Conservation (phyloP, 2,797 vertebrate genomes). For the Rhinoraja longicauda region DNA sequence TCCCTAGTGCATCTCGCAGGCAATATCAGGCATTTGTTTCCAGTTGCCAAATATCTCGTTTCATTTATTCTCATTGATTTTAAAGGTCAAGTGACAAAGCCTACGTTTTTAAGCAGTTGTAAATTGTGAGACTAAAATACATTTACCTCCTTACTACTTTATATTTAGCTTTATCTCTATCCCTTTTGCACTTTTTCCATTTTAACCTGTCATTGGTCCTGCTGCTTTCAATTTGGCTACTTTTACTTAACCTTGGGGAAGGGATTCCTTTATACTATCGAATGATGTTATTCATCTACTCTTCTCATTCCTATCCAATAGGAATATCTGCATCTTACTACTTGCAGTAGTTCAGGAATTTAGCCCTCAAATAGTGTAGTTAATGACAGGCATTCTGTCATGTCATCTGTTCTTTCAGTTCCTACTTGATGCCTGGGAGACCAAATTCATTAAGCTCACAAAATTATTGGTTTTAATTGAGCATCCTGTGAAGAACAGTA, state of each 20-base stretch:
- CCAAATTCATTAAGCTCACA: neutral
- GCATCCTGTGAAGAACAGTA: neutral
- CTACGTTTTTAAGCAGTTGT: neutral
- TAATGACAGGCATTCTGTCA: neutral
- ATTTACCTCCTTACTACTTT: neutral
- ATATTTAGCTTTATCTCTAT: neutral
- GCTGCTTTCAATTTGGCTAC: neutral
- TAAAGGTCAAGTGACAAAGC: conserved; percentile 31
- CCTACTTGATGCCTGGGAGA: neutral
- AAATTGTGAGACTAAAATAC: neutral
- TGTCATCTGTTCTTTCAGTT: neutral
- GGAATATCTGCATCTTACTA: neutral
- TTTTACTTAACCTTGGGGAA: neutral
- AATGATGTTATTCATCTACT: neutral
- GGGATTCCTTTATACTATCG: neutral
- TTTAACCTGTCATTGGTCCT: neutral
- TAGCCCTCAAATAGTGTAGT: neutral
- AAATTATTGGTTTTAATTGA: neutral
- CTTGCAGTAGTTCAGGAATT: neutral
- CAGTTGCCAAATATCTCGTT: neutral
- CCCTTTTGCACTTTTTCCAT: neutral
- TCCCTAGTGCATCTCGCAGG: neutral
- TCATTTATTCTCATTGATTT: neutral
- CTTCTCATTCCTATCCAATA: neutral
- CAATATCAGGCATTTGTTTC: neutral